Percentiles rank a stretch among this genome's conserved stretches.
Conservation (phyloP, 2,113 vertebrate genomes). For the Ifrita kowaldi region DNA sequence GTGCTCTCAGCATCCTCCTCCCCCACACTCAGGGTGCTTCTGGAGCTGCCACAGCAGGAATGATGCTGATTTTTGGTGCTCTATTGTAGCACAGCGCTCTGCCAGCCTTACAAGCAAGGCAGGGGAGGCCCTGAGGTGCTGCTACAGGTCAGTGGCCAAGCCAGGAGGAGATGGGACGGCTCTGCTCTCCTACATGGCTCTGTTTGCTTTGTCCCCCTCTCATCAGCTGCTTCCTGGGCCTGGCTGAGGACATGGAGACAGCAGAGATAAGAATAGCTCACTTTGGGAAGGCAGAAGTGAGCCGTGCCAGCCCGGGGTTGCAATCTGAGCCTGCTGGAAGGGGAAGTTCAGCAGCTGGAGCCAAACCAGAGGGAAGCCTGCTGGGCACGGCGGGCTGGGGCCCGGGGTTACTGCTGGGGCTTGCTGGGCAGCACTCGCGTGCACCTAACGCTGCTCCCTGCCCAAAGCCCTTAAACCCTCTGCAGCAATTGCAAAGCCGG, state of each 20-base stretch:
- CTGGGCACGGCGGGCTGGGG: background rate
- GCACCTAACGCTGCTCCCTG: fast-evolving
- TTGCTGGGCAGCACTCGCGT: fast-evolving
- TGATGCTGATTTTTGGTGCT: fast-evolving
- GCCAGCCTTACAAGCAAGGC: fast-evolving
- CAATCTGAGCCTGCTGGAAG: background rate
- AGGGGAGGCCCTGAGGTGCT: background rate
- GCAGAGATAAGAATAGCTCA: fast-evolving
- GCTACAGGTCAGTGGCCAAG: fast-evolving
- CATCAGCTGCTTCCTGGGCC: background rate
- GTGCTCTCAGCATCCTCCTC: background rate
- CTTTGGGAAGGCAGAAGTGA: background rate
- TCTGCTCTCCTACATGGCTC: fast-evolving
- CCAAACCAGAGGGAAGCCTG: background rate
- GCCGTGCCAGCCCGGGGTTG: background rate
- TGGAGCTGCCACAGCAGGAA: background rate
- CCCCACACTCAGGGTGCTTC: fast-evolving
- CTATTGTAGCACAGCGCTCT: fast-evolving
- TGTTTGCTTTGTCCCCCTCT: fast-evolving
- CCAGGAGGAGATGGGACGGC: background rate
- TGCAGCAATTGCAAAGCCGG: fast-evolving
- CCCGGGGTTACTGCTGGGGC: fast-evolving
- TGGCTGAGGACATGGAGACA: background rate
- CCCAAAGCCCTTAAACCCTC: fast-evolving
- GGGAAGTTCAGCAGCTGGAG: background rate